Conservation (phyloP, 1,140 invertebrate genomes). For the Chironomus striatipennis region DNA sequence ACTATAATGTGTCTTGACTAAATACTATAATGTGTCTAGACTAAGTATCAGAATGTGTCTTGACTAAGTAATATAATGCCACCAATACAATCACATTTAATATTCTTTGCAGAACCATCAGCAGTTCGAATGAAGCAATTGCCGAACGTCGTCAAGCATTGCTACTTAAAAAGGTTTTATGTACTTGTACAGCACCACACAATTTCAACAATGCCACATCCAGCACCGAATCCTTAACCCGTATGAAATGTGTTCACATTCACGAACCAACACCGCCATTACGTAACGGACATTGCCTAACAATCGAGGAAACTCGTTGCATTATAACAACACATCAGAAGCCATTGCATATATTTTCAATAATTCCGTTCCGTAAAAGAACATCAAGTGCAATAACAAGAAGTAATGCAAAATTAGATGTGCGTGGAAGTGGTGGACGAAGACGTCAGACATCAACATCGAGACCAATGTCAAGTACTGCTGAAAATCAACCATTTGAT, state of each 20-base stretch:
- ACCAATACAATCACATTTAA: no score
- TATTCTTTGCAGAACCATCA: slow-evolving; percentile 26
- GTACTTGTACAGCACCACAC: neutral
- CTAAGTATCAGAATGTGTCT: no score
- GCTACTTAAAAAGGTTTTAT: neutral
- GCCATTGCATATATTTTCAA: slow-evolving; percentile 27
- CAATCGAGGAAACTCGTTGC: slow-evolving; percentile 16
- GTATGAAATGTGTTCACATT: neutral
- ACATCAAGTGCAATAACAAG: slow-evolving; percentile 28
- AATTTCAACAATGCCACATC: neutral
- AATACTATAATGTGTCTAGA: no score
- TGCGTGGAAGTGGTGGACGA: slow-evolving; percentile 64
- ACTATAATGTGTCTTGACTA: no score
- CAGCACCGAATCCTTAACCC: neutral
- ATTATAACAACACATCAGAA: slow-evolving; percentile 25
- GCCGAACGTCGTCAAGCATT: neutral
- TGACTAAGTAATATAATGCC: no score
- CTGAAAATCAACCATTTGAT: slow-evolving; percentile 72
- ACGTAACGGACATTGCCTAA: neutral
- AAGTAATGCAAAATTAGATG: slow-evolving; percentile 49
- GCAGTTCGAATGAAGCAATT: neutral
- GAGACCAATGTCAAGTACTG: slow-evolving; percentile 72
- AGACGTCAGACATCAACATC: slow-evolving; percentile 71
- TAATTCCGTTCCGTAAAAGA: slow-evolving; percentile 26
- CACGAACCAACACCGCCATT: neutral